Conservation (phyloP, 2,113 vertebrate species). For the Machaerirhynchus nigripectus region DNA sequence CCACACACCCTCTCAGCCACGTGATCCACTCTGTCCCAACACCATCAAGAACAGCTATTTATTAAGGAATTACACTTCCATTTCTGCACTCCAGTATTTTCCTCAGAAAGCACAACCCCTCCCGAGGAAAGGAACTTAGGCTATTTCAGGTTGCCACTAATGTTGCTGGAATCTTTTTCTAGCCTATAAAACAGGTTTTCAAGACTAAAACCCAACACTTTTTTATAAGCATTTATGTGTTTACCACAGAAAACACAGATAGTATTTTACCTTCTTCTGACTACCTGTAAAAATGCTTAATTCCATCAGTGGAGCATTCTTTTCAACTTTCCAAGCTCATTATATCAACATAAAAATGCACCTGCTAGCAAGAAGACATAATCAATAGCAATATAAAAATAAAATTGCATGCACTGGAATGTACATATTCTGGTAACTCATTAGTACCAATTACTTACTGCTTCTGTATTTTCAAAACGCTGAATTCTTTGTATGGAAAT, state of each 20-base stretch:
- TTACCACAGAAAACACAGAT: background rate
- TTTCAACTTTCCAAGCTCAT: background rate
- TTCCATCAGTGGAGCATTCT: background rate
- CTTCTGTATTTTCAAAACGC: background rate
- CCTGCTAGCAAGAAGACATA: background rate
- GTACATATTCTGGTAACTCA: background rate
- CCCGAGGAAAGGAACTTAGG: background rate
- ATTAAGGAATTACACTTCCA: background rate
- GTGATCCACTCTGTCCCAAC: background rate
- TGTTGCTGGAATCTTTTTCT: background rate
- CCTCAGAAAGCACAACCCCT: background rate
- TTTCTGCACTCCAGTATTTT: background rate
- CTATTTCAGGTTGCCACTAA: background rate
- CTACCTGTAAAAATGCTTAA: background rate
- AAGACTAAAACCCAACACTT: background rate
- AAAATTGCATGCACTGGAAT: background rate
- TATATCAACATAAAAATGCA: background rate
- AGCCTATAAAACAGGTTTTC: background rate
- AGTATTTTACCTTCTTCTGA: background rate
- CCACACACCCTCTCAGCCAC: background rate
- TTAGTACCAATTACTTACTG: background rate
- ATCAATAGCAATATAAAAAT: background rate
- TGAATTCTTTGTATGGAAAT: background rate
- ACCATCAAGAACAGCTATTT: background rate
- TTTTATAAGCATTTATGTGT: background rate